Percentiles rank a stretch among this genome's conserved stretches.
phyloP scores from a whole-genome alignment of 2,113 vertebrate genomes.

The Epinephelus moara region DNA sequence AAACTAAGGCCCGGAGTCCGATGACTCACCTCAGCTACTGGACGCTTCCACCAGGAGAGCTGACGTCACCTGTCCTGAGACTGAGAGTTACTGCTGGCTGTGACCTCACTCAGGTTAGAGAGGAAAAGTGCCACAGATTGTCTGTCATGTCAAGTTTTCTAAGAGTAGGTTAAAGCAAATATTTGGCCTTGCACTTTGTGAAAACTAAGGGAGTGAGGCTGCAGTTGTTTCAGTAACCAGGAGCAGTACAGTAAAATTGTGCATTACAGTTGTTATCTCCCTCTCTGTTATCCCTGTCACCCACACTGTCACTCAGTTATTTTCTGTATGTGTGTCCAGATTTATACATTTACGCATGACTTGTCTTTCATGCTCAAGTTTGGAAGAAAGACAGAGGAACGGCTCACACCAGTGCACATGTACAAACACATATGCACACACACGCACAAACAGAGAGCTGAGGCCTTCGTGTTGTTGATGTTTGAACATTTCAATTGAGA shows the following conservation, averaged over 20 bases:
- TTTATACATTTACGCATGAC: slow-evolving; percentile 31
- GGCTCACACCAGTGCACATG: slow-evolving; percentile 17
- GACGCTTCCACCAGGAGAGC: slow-evolving; percentile 46
- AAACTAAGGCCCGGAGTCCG: slow-evolving; percentile 52
- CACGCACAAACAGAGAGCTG: slow-evolving; percentile 33
- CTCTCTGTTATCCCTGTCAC: not conserved
- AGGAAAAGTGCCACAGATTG: slow-evolving; percentile 34
- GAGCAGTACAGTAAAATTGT: not conserved
- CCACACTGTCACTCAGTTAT: slow-evolving; percentile 1
- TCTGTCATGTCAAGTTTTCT: slow-evolving; percentile 44
- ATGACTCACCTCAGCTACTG: slow-evolving; percentile 72
- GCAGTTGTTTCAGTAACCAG: not conserved
- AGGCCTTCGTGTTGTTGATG: slow-evolving; percentile 71
- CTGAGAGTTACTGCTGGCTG: slow-evolving; percentile 54
- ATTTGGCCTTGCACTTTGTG: slow-evolving; percentile 18
- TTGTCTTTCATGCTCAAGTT: slow-evolving; percentile 78
- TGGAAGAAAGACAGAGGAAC: slow-evolving; percentile 45
- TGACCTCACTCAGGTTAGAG: slow-evolving; percentile 68
- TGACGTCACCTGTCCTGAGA: slow-evolving; percentile 74
- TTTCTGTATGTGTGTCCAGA: slow-evolving; percentile 24
- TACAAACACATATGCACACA: slow-evolving; percentile 41
- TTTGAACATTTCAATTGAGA: slow-evolving; percentile 80
- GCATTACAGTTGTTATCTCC: not conserved
- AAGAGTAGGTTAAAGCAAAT: slow-evolving; percentile 47
- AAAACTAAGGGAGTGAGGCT: slow-evolving; percentile 5